Evolutionary conservation across 1,140 invertebrate genomes (phyloP), one percentile per base, ranked within the genome.

Genomic region (Asbolus verrucosus): DNA sequence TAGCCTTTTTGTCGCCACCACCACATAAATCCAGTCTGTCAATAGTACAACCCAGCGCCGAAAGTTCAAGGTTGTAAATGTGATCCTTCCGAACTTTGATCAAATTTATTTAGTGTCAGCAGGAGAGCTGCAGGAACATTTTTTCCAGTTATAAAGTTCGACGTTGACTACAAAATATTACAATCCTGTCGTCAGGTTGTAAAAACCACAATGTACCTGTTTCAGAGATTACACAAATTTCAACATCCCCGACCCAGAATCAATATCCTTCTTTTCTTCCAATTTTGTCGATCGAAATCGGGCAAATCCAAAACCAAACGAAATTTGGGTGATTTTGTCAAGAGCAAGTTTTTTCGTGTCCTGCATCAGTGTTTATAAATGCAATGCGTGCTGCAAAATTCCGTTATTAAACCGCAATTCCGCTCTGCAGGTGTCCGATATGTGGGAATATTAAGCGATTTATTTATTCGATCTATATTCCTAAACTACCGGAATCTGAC

Each of bases 381-480:
- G n/a, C n/a, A n/a, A n/a, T n/a, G n/a, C n/a, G n/a, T n/a, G n/a
- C n/a, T n/a, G n/a, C n/a, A n/a, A n/a, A n/a, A n/a, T n/a, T n/a
- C n/a, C n/a, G n/a, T n/a, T n/a, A n/a, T n/a, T n/a, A n/a, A n/a
- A n/a, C n/a, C n/a, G n/a, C n/a, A n/a, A n/a, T n/a, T n/a, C n/a
- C n/a, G n/a, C n/a, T n/a, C n/a, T n/a, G n/a, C n/a, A n/a, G n/a
- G n/a, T n/a, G n/a, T n/a, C n/a, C n/a, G n/a, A n/a, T n/a, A n/a
- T n/a, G n/a, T n/a, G n/a, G 43, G 19, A 19, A 15, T 8, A 50
- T 50, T 50, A 50, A 21, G 16, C 43, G 16, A 18, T 41, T 21
- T 18, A 50, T 50, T 21, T 50, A 50, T 21, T 54, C 27, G 9
- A 54, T 27, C 21, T 9, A 54, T 54, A 13, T n/a, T n/a, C n/a